Evolutionary conservation across 2,888 invertebrate species (phyloP).

Genomic region (Crioceris asparagi): DNA sequence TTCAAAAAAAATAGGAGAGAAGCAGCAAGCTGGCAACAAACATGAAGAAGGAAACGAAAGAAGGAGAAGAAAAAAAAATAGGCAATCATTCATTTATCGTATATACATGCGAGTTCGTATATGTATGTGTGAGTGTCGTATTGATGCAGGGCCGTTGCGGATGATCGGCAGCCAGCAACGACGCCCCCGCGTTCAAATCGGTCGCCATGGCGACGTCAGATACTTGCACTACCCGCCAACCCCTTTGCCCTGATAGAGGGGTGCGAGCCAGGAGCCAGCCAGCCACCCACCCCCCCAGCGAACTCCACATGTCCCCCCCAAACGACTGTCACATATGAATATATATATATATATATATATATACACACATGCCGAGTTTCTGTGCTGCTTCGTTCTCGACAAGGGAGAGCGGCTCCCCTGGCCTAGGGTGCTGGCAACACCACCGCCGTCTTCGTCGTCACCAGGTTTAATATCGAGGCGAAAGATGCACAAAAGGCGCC

Average conservation of each 20-base stretch:
- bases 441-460: too few relatives aligned
- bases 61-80: conserved; percentile 15
- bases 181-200: conserved; percentile 33
- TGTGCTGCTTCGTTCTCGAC: too few relatives aligned
- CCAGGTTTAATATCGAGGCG: too few relatives aligned
- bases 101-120: too few relatives aligned
- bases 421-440: too few relatives aligned
- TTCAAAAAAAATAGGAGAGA: too few relatives aligned
- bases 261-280: conserved; percentile 20
- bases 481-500: too few relatives aligned
- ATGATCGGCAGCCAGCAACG: conserved; percentile 37
- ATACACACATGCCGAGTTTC: conserved; percentile 22
- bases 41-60: too few relatives aligned
- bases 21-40: too few relatives aligned
- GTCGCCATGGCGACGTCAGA: conserved; percentile 31
- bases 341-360: conserved; percentile 14
- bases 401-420: too few relatives aligned
- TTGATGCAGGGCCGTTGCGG: conserved; percentile 38
- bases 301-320: conserved; percentile 11
- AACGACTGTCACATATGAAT: conserved; percentile 35
- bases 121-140: conserved; percentile 29
- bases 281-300: conserved; percentile 13
- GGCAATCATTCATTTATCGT: conserved; percentile 20
- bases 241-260: neutral
- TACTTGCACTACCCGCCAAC: neutral